Evolutionary conservation across 2,888 invertebrate genomes (phyloP).

Genomic region (Xanthia togata): DNA sequence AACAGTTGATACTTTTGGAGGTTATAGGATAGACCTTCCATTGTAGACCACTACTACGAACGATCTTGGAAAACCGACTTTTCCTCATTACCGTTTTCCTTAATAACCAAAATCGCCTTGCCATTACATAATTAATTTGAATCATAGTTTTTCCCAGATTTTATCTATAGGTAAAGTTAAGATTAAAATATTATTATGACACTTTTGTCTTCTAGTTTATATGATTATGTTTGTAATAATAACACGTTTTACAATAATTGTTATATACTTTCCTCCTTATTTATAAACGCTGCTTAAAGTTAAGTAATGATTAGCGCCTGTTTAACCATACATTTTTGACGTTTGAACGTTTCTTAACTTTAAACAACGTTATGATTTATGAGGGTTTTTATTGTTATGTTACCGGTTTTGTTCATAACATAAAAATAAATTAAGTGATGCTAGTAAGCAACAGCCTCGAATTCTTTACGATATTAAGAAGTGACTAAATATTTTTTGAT

Average conservation of each 20-base stretch:
- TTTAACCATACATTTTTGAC: no score
- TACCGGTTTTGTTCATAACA: conserved; percentile 26
- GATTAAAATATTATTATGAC: background rate
- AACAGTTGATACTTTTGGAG: conserved; percentile 14
- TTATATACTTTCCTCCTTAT: no score
- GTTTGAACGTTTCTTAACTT: no score
- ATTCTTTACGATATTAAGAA: background rate
- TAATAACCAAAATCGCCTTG: conserved; percentile 36
- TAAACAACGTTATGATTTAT: no score
- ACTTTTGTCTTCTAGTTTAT: background rate
- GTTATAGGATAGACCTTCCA: conserved; percentile 43
- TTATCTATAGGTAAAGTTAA: background rate
- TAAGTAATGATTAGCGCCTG: no score
- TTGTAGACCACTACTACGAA: conserved; percentile 8
- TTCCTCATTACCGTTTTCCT: conserved; percentile 56
- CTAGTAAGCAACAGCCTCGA: background rate
- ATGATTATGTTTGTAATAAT: conserved; percentile 6
- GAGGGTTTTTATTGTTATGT: conserved; percentile 27
- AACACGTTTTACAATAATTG: conserved; percentile 11
- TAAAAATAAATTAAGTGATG: background rate
- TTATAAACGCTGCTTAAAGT: no score
- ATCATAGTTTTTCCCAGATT: background rate
- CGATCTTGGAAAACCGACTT: conserved; percentile 45
- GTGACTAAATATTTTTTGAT: background rate
- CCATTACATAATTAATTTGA: conserved; percentile 16